Base-by-base conservation (phyloP, 2,113 vertebrate genomes). In the Sinosuthora webbiana region DNA sequence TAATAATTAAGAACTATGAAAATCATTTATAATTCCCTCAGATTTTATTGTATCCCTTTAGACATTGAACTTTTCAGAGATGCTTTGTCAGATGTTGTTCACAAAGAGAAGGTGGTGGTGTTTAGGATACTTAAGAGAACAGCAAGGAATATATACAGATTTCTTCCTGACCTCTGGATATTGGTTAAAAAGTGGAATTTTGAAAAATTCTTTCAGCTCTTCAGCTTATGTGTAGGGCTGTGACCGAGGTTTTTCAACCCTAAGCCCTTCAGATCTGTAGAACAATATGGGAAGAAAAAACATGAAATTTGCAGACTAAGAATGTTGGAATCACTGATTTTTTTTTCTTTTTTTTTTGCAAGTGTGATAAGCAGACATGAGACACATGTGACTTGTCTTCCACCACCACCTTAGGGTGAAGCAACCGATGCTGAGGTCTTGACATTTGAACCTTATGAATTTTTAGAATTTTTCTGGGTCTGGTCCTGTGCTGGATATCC, bases 351-450 rank as follows among this genome's bases (percentile, higher is more conserved):
- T 75, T 73, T 10, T 47, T 47, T 62, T 84, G 24, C 27, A 69
- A 87, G 25, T 42, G 6, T 84, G 16, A 42, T 69, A 13, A 53
- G 30, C 30, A 73, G 17, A 24, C 13, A 50, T 75, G 47, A 55
- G 45, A 44, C 6, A 49, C 0, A 0, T 14, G 9, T n/a, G 25
- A 9, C 12, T 69, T 41, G 23, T 47, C 10, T 75, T 82, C 35
- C 24, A 67, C 24, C 24, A 28, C 7, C 3, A 39, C 18, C 15
- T 81, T 37, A 65, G 21, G 62, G 22, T 41, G 14, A 71, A 75
- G 9, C 22, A 78, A n/a, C 19, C 24, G n/a, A 47, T 47, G n/a
- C 18, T 37, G 21, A 81, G 9, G 14, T 65, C 31, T 60, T 65
- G 30, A 74, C 13, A 15, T 74, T 19, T 75, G 45, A 79, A 71